Conservation (phyloP, 2,888 invertebrate genomes). For the Tanypteryx hageni region DNA sequence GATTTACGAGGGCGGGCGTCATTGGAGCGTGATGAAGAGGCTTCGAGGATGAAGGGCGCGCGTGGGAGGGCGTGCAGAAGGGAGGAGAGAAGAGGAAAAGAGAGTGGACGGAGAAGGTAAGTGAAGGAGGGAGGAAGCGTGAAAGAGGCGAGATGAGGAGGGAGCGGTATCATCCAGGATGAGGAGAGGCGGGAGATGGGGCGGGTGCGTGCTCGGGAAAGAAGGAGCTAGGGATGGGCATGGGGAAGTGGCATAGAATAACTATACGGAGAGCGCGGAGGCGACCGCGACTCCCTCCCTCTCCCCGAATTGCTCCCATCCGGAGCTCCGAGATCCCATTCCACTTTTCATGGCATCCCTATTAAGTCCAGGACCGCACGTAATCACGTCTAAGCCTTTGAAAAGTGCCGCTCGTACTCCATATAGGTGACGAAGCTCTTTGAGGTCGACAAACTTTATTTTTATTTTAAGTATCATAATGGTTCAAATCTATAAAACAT, state of each 20-base stretch:
- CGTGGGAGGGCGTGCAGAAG: not conserved
- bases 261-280: not conserved
- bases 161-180: not conserved
- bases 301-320: constrained; percentile 60
- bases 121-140: too few species aligned
- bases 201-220: not conserved
- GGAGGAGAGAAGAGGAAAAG: not conserved
- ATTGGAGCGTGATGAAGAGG: not conserved
- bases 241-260: not conserved
- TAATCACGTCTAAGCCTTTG: constrained; percentile 37
- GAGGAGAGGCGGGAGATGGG: not conserved
- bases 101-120: not conserved
- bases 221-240: not conserved
- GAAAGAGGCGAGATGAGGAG: constrained; percentile 7
- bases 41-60: not conserved
- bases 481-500: constrained; percentile 15
- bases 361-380: constrained; percentile 22
- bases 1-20: not conserved
- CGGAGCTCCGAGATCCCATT: constrained; percentile 49
- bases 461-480: not conserved
- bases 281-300: not conserved
- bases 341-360: constrained; percentile 48
- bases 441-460: constrained; percentile 28
- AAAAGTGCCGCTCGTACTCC: constrained; percentile 14
- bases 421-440: constrained; percentile 37